These are phyloP conservation scores for Theropithecus gelada DNA, from an alignment of 2,113 vertebrate genomes.

Conservation along the genomic window DNA sequence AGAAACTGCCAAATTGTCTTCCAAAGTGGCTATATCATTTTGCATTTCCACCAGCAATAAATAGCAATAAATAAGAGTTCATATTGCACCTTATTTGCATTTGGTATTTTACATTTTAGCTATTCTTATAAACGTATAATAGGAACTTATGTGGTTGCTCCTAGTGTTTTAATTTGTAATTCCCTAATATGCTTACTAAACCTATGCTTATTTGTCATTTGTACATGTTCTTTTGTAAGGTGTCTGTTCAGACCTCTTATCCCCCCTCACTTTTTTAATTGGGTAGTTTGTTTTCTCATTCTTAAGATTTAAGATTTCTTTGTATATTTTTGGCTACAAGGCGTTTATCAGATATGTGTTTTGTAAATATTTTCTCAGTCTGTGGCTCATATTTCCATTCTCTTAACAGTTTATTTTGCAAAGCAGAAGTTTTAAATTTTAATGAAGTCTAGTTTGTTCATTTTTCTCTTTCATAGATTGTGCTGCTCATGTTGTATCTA, in stretches of 20 bases:
- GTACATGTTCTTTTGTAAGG: background rate
- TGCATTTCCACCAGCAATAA: background rate
- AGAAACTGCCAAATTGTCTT: background rate
- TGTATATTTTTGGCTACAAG: background rate
- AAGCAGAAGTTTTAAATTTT: background rate
- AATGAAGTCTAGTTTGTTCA: background rate
- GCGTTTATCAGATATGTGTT: background rate
- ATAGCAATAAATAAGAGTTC: background rate
- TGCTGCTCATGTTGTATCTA: background rate
- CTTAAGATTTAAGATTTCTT: background rate
- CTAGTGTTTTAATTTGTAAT: background rate
- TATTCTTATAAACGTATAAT: background rate
- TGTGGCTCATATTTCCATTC: background rate
- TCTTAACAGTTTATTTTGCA: background rate
- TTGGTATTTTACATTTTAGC: background rate
- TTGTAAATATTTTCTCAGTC: background rate
- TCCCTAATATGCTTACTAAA: background rate
- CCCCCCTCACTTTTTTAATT: background rate
- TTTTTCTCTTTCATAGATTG: background rate
- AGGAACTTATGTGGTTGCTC: background rate
- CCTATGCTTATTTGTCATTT: background rate
- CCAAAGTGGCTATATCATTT: background rate
- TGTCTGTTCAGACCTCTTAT: background rate
- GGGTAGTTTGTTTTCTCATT: background rate
- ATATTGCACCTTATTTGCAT: background rate